Evolutionary conservation across 2,888 invertebrate genomes (phyloP), one percentile per base, ranked within the genome.

Genomic region (Empis livida): DNA sequence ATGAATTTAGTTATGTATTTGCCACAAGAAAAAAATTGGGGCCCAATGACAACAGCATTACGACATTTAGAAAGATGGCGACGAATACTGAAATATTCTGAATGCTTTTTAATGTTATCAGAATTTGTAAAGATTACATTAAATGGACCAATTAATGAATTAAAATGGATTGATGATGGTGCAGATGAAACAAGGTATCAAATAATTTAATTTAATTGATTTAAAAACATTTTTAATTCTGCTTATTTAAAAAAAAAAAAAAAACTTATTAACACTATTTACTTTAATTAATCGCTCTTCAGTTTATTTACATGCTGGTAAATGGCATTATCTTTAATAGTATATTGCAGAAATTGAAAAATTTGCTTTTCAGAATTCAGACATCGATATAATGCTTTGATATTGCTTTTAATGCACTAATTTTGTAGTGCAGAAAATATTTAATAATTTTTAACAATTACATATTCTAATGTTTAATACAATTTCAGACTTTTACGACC

Each of bases 51-150:
- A 1, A 53, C 67, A 48, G 65, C 67, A 1, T 45, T 70, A 45
- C 55, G 62, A 5, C 67, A 70, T 47, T 53, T 70, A 44, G 70
- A 70, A 49, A 65, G 63, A 44, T 70, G 70, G 70, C 61, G 70
- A 13, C 61, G 70, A n/a, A 69, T 70, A n/a, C 54, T 70, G 3
- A 70, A 70, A 53, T 70, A 70, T 44, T 68, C 70, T 0, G 70
- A 70, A 55, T 69, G 70, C 46, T 70, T 68, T 49, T 56, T 70
- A 2, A 67, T 70, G 65, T 59, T 70, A 13, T 65, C 68, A 4
- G 70, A 70, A 51, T 69, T 66, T 49, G 63, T 70, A 17, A 69
- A 69, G 56, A 60, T 65, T 54, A 64, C 68, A 47, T 53, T 70
- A 40, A 57, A 61, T 0, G 62, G 63, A 27, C 63, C 67, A 2